Conservation (phyloP, 2,113 vertebrate species). For the Nannospalax galili region DNA sequence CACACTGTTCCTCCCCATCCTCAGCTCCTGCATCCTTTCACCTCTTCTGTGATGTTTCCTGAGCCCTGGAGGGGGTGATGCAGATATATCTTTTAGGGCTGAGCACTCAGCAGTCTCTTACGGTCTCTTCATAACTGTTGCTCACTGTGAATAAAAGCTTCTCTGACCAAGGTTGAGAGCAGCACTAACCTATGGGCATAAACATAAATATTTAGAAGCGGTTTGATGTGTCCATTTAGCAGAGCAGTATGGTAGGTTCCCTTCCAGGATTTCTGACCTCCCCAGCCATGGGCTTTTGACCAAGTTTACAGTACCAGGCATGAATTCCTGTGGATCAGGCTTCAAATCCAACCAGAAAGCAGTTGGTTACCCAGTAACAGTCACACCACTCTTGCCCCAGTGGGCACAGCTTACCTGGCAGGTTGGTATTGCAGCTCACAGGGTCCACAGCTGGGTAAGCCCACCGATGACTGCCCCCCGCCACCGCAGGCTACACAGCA, state of each 20-base stretch:
- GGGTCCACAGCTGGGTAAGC: too few relatives aligned
- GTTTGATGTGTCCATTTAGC: background rate
- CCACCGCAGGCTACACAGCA: too few relatives aligned
- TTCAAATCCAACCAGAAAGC: background rate
- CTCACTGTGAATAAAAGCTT: background rate
- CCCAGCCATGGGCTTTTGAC: background rate
- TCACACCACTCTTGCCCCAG: background rate
- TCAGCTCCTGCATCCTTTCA: background rate
- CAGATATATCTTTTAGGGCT: too few relatives aligned
- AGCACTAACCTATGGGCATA: background rate
- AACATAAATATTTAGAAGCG: background rate
- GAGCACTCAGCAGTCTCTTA: background rate
- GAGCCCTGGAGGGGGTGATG: too few relatives aligned
- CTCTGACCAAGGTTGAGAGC: background rate
- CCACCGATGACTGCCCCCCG: background rate
- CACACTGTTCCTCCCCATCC: accelerated
- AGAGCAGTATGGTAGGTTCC: too few relatives aligned
- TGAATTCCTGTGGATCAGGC: background rate
- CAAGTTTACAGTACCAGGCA: too few relatives aligned
- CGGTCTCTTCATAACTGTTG: background rate
- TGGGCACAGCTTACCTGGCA: background rate
- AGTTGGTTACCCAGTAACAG: background rate
- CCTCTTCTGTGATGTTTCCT: background rate
- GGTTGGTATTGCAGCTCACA: too few relatives aligned
- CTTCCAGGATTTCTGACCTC: background rate